These are phyloP conservation scores for Cavia aperea DNA, from an alignment of 2,113 vertebrate species.

Conservation along the genomic window DNA sequence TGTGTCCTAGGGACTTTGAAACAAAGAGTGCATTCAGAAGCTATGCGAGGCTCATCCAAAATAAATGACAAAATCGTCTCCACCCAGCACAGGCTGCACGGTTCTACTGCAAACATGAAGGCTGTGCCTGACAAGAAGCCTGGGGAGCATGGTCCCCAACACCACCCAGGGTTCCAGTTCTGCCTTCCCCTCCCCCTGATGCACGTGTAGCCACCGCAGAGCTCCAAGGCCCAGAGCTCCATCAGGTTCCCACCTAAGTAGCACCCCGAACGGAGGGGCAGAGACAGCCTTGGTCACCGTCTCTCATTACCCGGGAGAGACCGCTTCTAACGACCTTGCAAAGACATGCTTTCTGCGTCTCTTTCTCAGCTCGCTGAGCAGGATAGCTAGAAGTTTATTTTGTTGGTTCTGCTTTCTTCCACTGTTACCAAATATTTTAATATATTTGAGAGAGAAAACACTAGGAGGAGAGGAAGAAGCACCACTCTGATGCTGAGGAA, in stretches of 20 bases:
- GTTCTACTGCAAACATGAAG: slow-evolving; percentile 36
- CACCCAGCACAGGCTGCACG: slow-evolving; percentile 50
- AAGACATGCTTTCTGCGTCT: not conserved
- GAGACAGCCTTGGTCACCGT: not conserved
- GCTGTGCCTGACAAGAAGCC: slow-evolving; percentile 20
- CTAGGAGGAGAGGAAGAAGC: not conserved
- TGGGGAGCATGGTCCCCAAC: not conserved
- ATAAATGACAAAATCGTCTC: slow-evolving; percentile 58
- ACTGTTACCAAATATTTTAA: slow-evolving; percentile 39
- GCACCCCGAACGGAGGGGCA: not conserved
- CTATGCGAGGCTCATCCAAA: slow-evolving; percentile 43
- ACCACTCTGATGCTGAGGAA: not conserved
- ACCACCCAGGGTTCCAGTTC: not conserved
- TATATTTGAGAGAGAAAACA: slow-evolving; percentile 20
- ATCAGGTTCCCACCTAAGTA: not conserved
- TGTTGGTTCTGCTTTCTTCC: slow-evolving; percentile 53
- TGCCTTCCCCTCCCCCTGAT: not conserved
- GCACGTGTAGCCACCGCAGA: not conserved
- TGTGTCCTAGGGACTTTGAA: slow-evolving; percentile 49
- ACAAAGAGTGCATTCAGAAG: slow-evolving; percentile 62
- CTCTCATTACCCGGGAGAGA: not conserved
- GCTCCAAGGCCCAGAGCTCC: not conserved
- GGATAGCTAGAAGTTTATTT: slow-evolving; percentile 52
- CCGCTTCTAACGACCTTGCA: not conserved
- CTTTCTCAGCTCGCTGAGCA: not conserved